A percentile compares a stretch with the other conserved stretches of the same genome.
Evolutionary conservation across 2,113 vertebrate species (phyloP).

Genomic region (Oncorhynchus keta): DNA sequence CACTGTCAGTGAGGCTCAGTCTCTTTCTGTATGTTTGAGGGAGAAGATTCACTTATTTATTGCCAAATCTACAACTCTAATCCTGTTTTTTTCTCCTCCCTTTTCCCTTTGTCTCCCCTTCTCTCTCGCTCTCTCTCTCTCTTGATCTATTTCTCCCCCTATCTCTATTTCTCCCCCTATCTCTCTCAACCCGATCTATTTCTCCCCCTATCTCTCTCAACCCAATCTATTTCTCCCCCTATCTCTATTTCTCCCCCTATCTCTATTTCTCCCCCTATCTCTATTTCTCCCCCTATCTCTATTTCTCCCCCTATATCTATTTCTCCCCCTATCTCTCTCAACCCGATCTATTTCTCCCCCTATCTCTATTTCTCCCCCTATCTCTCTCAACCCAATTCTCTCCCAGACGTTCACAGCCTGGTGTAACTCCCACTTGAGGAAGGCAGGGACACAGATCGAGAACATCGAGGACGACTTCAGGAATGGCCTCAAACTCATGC

Average conservation of each 20-base stretch:
- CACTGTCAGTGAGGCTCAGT: too few species aligned
- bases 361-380: background rate
- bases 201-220: background rate
- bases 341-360: background rate
- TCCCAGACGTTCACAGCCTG: slow-evolving; percentile 90
- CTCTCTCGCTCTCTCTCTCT: too few species aligned
- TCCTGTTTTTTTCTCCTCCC: background rate
- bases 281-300: too few species aligned
- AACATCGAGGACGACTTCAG: slow-evolving; percentile 92
- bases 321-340: too few species aligned
- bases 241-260: too few species aligned
- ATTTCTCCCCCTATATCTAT: rapidly evolving
- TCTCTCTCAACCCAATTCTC: background rate
- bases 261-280: too few species aligned
- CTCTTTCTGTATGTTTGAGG: too few species aligned
- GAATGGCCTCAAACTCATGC: slow-evolving; percentile 91
- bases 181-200: background rate
- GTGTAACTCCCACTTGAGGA: slow-evolving; percentile 93
- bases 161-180: too few species aligned
- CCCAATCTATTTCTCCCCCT: background rate
- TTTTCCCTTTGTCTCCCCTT: background rate
- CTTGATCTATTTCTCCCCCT: rapidly evolving
- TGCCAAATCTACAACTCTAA: too few species aligned
- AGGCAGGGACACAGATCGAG: slow-evolving; percentile 90
- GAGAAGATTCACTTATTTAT: too few species aligned